Evolutionary conservation across 2,797 vertebrate genomes (phyloP).

Genomic region (Sibirionetta formosa): DNA sequence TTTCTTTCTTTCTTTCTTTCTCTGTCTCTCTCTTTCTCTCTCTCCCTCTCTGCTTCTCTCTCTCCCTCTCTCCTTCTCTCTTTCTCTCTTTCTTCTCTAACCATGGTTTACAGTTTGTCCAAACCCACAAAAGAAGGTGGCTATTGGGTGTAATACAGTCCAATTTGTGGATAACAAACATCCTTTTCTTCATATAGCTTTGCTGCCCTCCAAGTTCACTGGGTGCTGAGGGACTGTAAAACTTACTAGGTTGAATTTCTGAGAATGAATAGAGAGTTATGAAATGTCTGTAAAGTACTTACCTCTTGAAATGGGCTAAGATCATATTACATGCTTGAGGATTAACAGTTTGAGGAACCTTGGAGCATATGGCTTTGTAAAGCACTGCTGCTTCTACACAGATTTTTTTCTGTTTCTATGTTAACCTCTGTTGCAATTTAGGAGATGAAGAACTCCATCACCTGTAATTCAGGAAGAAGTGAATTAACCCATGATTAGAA

Average conservation of each 20-base stretch:
- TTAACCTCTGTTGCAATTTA: background rate
- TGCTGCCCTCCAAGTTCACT: background rate
- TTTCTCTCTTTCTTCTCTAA: fast-evolving
- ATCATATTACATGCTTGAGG: background rate
- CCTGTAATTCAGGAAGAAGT: background rate
- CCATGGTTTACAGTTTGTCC: background rate
- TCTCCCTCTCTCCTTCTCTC: too few relatives aligned
- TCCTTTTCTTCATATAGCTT: background rate
- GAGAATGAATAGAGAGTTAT: background rate
- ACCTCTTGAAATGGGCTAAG: background rate
- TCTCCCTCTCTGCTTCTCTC: background rate
- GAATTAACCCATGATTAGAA: background rate
- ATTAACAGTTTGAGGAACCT: background rate
- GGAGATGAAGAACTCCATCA: background rate
- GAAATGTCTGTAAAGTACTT: conserved; percentile 15
- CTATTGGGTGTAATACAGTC: background rate
- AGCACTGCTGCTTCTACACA: background rate
- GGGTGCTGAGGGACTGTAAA: background rate
- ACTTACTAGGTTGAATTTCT: background rate
- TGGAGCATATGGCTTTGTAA: background rate
- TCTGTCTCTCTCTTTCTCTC: background rate
- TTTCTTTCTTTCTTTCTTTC: background rate
- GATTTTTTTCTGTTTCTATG: background rate
- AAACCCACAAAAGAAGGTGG: background rate
- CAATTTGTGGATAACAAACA: background rate